Evolutionary conservation across 2,797 vertebrate genomes (phyloP), one percentile per base, ranked within the genome.

Genomic region (Tangara arthus): DNA sequence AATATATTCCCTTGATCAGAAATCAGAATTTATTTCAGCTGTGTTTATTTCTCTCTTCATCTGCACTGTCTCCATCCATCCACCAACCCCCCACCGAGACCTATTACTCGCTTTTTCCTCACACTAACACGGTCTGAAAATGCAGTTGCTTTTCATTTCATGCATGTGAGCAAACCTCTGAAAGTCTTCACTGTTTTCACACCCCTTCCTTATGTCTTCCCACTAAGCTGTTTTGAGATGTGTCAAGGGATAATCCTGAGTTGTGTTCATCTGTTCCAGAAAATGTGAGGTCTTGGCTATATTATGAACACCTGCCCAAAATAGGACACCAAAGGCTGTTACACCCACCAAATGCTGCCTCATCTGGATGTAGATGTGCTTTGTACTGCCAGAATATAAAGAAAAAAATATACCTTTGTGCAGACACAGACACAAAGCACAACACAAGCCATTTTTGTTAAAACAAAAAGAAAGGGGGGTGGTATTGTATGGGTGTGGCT

Each of bases 1-100:
- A 94, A 85, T 93, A 26, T 56, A 49, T 52, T 69, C 59, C 37
- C 82, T 92, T 87, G 69, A 81, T 92, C 76, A 84, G 73, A 92
- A 93, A 69, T 69, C 8, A 63, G 82, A 64, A 50, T 82, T 78
- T 82, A 39, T 88, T 89, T 90, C 84, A 94, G 59, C 82, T 91
- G 57, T 88, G 55, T 90, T 85, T 88, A 56, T 90, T 94, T 88
- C 61, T 76, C 9, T 81, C 64, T 89, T 89, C 4, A 1, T 64
- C 46, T 80, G 9, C 27, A 37, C 86, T 60, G 12, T 57, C 39
- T 83, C 27, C 42, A 61, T 79, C 49, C 59, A 50, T 78, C 37
- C 72, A 72, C 75, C 21, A 19, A 24, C 11, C 32, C 57, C 72
- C 55, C 32, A 79, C 55, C 21, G 81, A 86, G 42, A 78, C 47